These are phyloP conservation scores for Erannis defoliaria DNA, from an alignment of 2,888 invertebrate genomes.

Conservation along the genomic window DNA sequence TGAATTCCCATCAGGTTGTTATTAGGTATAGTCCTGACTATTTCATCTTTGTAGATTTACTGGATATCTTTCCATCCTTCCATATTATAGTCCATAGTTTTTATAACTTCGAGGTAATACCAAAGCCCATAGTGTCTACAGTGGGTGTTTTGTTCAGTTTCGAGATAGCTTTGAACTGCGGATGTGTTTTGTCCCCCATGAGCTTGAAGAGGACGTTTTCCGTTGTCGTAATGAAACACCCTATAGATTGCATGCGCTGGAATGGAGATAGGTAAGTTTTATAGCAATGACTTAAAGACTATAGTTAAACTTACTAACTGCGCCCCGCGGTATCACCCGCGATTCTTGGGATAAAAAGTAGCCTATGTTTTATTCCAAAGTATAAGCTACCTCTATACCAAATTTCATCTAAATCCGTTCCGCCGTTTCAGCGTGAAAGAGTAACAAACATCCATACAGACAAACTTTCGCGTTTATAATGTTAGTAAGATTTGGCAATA, in stretches of 20 bases:
- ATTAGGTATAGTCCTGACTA: too few relatives aligned
- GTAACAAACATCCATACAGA: too few relatives aligned
- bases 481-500: too few relatives aligned
- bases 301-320: background rate
- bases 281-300: too few relatives aligned
- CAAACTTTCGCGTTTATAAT: too few relatives aligned
- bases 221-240: slow-evolving; percentile 84
- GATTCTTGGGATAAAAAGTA: background rate
- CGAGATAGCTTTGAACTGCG: slow-evolving; percentile 88
- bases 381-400: background rate
- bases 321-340: background rate
- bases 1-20: too few relatives aligned
- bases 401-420: too few relatives aligned
- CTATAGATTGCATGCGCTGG: slow-evolving; percentile 88
- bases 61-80: too few relatives aligned
- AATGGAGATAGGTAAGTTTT: slow-evolving; percentile 51
- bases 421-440: too few relatives aligned
- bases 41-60: too few relatives aligned
- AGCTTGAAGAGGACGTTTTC: slow-evolving; percentile 92
- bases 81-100: background rate
- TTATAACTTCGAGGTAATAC: slow-evolving; percentile 53
- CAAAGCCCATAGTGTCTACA: slow-evolving; percentile 64
- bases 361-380: background rate
- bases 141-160: slow-evolving; percentile 82
- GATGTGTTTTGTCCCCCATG: slow-evolving; percentile 85